phyloP scores from a whole-genome alignment of 1,140 invertebrate genomes.

The Nymphalis io region DNA sequence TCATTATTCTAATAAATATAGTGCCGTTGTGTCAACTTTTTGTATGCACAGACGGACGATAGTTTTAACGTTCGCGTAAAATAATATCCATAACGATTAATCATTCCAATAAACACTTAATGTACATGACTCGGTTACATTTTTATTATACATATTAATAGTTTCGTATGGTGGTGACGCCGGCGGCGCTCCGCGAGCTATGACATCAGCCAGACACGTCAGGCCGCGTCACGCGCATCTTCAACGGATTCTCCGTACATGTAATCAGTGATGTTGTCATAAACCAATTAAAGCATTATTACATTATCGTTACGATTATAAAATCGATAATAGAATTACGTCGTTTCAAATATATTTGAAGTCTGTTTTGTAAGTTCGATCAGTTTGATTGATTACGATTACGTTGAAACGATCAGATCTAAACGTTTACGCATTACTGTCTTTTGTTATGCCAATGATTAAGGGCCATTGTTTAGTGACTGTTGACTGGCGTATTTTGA shows the following conservation, averaged over 20 bases:
- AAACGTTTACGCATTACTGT: slow-evolving; percentile 28
- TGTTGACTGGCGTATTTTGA: slow-evolving; percentile 46
- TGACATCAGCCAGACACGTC: slow-evolving; percentile 72
- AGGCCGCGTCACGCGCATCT: slow-evolving; percentile 66
- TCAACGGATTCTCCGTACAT: slow-evolving; percentile 55
- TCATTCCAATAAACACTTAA: neutral
- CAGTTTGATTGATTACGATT: slow-evolving; percentile 29
- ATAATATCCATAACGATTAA: neutral
- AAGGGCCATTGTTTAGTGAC: slow-evolving; percentile 40
- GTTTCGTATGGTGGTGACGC: slow-evolving; percentile 47
- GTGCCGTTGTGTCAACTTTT: too few relatives aligned
- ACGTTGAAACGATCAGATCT: neutral
- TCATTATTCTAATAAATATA: too few relatives aligned
- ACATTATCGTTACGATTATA: slow-evolving; percentile 40
- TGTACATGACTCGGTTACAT: neutral
- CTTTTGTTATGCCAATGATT: slow-evolving; percentile 37
- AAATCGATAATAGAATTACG: slow-evolving; percentile 3
- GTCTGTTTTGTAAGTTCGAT: slow-evolving; percentile 5
- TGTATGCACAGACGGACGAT: too few relatives aligned
- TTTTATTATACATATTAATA: slow-evolving; percentile 14
- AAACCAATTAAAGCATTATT: slow-evolving; percentile 57
- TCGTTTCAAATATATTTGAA: neutral
- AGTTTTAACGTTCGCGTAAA: too few relatives aligned
- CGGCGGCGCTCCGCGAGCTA: slow-evolving; percentile 38
- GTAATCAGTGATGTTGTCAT: slow-evolving; percentile 59